These are phyloP conservation scores for Hipparchia sbordonii DNA, from an alignment of 2,888 invertebrate species.

Conservation along the genomic window DNA sequence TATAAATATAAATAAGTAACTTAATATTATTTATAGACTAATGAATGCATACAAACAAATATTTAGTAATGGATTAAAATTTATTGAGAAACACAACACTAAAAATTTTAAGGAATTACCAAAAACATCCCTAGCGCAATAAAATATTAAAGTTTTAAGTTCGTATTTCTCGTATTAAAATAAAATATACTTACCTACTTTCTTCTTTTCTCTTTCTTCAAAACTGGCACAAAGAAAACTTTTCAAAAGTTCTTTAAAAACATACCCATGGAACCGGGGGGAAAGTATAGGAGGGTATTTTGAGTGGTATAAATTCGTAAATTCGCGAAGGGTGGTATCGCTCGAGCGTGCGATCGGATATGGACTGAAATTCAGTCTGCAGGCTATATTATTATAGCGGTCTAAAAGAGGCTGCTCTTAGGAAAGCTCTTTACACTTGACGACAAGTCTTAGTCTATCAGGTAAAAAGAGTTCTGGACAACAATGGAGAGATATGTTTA, in stretches of 20 bases:
- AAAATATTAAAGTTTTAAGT: background rate
- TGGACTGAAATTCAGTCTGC: conserved; percentile 61
- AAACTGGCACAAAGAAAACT: background rate
- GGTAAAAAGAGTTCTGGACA: too few species aligned
- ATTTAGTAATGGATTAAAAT: background rate
- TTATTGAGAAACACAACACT: background rate
- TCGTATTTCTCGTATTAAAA: background rate
- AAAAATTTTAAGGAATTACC: background rate
- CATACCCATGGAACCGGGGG: background rate
- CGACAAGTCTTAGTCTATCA: conserved; percentile 36
- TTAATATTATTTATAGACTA: too few species aligned
- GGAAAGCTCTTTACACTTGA: conserved; percentile 50
- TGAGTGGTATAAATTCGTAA: background rate
- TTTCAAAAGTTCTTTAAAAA: conserved; percentile 3
- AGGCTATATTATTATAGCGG: conserved; percentile 55
- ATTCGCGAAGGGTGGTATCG: conserved; percentile 40
- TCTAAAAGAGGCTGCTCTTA: conserved; percentile 52
- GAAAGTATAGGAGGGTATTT: background rate
- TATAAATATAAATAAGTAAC: too few species aligned
- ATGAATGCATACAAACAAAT: too few species aligned
- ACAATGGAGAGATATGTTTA: background rate
- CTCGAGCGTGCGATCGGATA: conserved; percentile 46
- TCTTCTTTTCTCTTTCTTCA: too few species aligned
- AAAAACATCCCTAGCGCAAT: background rate
- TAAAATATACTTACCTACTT: conserved; percentile 1